Percentiles rank a stretch among this genome's conserved stretches.
Conservation (phyloP, 30 jellyfish, hydroid and myxozoan genomes). For the Cassiopea andromeda region DNA sequence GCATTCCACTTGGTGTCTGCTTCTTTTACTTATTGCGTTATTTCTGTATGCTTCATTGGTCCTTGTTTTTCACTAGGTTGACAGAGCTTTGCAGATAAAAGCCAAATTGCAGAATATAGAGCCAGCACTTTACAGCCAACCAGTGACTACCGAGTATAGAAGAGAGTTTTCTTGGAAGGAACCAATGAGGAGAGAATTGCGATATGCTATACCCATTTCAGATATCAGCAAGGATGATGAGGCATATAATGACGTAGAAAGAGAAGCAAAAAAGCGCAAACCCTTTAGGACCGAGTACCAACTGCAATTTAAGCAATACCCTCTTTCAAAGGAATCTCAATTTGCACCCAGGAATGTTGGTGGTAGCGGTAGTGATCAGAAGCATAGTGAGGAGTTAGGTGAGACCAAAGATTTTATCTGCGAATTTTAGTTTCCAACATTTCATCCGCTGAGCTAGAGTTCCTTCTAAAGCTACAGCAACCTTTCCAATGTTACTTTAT, state of each 20-base stretch:
- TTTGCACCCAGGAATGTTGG: background rate
- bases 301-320: slow-evolving; percentile 38
- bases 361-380: background rate
- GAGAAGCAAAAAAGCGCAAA: background rate
- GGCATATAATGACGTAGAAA: background rate
- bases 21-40: too few relatives aligned
- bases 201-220: background rate
- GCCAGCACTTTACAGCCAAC: slow-evolving; percentile 68
- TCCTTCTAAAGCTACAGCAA: too few relatives aligned
- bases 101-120: slow-evolving; percentile 78
- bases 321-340: background rate
- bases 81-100: slow-evolving; percentile 65
- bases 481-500: too few relatives aligned
- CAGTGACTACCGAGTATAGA: slow-evolving; percentile 58
- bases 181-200: slow-evolving; percentile 23
- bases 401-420: background rate
- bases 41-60: too few relatives aligned
- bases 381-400: background rate
- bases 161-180: slow-evolving; percentile 73
- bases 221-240: background rate
- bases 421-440: background rate
- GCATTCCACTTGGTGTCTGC: too few relatives aligned
- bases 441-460: too few relatives aligned
- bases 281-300: slow-evolving; percentile 57
- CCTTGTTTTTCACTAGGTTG: slow-evolving; percentile 37